Percentiles rank a stretch among this genome's conserved stretches.
These are phyloP conservation scores for Leptosomus discolor DNA, from an alignment of 2,113 vertebrate genomes.

Conservation along the genomic window DNA sequence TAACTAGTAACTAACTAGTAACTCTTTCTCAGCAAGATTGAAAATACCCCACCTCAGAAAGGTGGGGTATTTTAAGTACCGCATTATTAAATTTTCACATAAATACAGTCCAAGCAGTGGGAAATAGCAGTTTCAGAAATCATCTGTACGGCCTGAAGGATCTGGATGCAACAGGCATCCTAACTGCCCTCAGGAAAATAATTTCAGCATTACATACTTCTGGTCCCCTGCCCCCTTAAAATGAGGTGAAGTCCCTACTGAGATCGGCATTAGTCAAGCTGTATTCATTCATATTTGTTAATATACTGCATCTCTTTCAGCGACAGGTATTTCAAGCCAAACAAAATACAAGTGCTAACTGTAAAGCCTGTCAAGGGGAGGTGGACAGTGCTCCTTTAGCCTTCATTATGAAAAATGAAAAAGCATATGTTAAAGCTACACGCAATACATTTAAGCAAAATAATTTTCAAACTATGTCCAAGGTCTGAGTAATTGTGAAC, in stretches of 20 bases:
- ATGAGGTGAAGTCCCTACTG: neutral
- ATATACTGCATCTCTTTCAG: neutral
- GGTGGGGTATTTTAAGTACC: neutral
- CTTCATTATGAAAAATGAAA: neutral
- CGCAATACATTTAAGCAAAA: neutral
- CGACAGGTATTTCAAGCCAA: neutral
- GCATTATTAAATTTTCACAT: neutral
- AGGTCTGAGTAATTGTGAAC: neutral
- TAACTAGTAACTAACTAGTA: neutral
- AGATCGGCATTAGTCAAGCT: neutral
- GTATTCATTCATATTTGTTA: neutral
- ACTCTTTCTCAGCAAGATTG: neutral
- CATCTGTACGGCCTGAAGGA: neutral
- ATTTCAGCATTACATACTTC: neutral
- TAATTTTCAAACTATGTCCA: neutral
- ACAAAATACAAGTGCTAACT: neutral
- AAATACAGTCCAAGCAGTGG: neutral
- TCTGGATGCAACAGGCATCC: neutral
- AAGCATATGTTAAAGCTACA: neutral
- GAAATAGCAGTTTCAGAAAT: neutral
- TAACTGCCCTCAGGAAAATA: neutral
- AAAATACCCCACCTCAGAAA: too few species aligned
- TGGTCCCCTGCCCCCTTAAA: neutral
- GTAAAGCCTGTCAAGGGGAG: neutral
- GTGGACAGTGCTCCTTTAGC: neutral